phyloP scores from a whole-genome alignment of 2,113 vertebrate species.

The Marcusenius ussheri region DNA sequence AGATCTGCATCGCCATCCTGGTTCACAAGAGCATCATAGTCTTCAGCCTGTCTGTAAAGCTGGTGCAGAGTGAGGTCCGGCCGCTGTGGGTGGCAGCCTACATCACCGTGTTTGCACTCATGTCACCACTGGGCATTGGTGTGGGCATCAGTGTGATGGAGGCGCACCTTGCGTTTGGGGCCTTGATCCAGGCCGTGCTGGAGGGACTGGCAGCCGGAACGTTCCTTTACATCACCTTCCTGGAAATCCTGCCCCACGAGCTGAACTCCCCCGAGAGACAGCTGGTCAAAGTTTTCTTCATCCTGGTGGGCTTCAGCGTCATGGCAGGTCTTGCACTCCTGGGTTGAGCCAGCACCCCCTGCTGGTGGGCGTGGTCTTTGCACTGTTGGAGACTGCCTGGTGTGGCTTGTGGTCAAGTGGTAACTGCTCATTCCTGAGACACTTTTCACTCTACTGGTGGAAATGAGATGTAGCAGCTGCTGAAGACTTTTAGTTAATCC shows the following conservation, averaged over 20 bases:
- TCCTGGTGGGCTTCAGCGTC: conserved; percentile 71
- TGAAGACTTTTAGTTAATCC: not conserved
- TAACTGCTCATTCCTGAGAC: not conserved
- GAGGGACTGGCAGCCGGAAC: conserved; percentile 78
- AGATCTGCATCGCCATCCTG: conserved; percentile 77
- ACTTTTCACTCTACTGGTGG: not conserved
- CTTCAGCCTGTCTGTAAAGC: conserved; percentile 75
- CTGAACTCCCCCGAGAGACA: conserved; percentile 65
- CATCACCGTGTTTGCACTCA: conserved; percentile 65
- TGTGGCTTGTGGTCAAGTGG: not conserved
- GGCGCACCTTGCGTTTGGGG: conserved; percentile 43
- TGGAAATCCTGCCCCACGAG: conserved; percentile 82
- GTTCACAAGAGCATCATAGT: conserved; percentile 81
- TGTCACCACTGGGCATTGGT: conserved; percentile 73
- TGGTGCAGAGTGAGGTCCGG: conserved; percentile 61
- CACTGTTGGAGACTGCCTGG: not conserved
- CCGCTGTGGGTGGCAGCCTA: conserved; percentile 64
- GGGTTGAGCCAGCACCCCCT: conserved; percentile 51
- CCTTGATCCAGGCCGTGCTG: conserved; percentile 68
- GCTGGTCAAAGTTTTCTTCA: conserved; percentile 72
- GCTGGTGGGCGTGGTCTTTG: not conserved
- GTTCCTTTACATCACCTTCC: conserved; percentile 81
- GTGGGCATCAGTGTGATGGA: conserved; percentile 67
- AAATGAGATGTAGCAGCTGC: not conserved
- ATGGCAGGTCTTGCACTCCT: conserved; percentile 73